Conservation (phyloP, 2,797 vertebrate species). For the Propithecus deckenii region DNA sequence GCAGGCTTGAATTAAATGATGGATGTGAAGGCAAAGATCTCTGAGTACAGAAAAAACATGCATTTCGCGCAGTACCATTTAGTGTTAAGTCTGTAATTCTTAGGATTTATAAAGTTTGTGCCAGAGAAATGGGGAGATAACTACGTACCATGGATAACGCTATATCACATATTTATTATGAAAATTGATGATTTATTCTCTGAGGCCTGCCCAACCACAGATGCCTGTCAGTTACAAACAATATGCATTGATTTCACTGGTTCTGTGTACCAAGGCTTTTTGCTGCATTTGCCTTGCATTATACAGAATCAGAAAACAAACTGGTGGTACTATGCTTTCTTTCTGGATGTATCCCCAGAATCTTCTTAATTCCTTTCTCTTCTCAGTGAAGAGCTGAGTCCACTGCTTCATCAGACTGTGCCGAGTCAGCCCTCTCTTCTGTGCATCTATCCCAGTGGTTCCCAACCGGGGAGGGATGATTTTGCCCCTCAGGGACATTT, state of each 20-base stretch:
- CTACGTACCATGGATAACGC: background rate
- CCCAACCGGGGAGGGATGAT: background rate
- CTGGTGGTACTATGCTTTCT: background rate
- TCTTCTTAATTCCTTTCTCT: background rate
- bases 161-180: background rate
- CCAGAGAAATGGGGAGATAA: background rate
- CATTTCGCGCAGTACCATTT: background rate
- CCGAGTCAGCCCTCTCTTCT: background rate
- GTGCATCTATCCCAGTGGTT: background rate
- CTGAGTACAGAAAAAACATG: background rate
- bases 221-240: background rate
- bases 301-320: background rate
- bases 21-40: background rate
- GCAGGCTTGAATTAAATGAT: background rate
- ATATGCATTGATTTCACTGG: background rate
- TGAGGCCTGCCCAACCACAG: background rate
- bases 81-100: background rate
- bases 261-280: background rate
- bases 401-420: background rate
- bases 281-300: background rate
- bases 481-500: background rate
- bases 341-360: background rate
- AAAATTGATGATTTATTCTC: background rate
- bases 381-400: background rate
- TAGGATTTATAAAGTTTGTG: background rate